Conservation (phyloP, 1,140 invertebrate genomes). For the Aradophagus sp. region DNA sequence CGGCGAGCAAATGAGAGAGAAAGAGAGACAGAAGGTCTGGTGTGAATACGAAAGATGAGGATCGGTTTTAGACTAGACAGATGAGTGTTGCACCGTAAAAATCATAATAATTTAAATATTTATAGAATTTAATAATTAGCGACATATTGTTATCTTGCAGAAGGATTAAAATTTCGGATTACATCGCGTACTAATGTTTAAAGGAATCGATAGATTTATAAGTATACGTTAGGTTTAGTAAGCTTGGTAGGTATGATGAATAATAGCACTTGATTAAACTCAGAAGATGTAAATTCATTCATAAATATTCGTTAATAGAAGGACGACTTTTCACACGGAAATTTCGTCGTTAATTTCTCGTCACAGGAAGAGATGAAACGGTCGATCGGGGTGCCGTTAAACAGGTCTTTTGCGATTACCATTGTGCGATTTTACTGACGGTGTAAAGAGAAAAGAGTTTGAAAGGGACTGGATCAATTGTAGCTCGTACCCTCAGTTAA, state of each 20-base stretch:
- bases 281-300: too few relatives aligned
- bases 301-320: too few relatives aligned
- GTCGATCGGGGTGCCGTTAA: slow-evolving; percentile 20
- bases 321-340: too few relatives aligned
- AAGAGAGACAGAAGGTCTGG: slow-evolving; percentile 35
- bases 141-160: slow-evolving; percentile 36
- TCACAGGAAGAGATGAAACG: slow-evolving; percentile 10
- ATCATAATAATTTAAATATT: slow-evolving; percentile 68
- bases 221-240: too few relatives aligned
- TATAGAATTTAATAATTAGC: slow-evolving; percentile 67
- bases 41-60: slow-evolving; percentile 34
- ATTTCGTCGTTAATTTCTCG: slow-evolving; percentile 27
- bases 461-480: slow-evolving; percentile 46
- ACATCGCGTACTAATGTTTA: too few relatives aligned
- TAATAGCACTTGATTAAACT: too few relatives aligned
- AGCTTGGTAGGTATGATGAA: too few relatives aligned
- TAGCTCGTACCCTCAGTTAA: slow-evolving; percentile 31
- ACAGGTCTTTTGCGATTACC: slow-evolving; percentile 39
- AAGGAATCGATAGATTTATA: too few relatives aligned
- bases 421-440: slow-evolving; percentile 43
- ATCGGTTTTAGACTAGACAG: slow-evolving; percentile 34
- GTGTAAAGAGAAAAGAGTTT: slow-evolving; percentile 48
- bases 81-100: slow-evolving; percentile 67
- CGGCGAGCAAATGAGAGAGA: slow-evolving; percentile 61
- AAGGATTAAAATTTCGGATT: too few relatives aligned